Conservation (phyloP, 2,113 vertebrate species). For the Paraplagusia blochii region DNA sequence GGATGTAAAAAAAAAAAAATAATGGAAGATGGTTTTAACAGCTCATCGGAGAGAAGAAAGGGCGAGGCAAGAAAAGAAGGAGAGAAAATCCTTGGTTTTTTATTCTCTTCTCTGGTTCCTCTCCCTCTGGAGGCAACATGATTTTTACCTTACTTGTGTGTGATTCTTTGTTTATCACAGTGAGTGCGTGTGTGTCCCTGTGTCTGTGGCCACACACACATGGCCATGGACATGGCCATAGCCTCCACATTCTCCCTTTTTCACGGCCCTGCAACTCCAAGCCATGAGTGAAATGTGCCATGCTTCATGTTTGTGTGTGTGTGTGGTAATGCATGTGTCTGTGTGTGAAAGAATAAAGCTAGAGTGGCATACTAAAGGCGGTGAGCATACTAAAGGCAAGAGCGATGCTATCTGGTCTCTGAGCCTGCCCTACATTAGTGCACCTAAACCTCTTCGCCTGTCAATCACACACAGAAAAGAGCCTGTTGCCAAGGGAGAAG, state of each 20-base stretch:
- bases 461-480: constrained; percentile 62
- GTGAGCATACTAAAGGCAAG: too few relatives aligned
- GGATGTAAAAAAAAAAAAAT: constrained; percentile 33
- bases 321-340: constrained; percentile 18
- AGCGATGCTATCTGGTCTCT: constrained; percentile 75
- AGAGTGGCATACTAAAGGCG: constrained; percentile 69
- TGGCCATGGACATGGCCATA: constrained; percentile 35
- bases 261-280: constrained; percentile 64
- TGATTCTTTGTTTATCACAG: constrained; percentile 23
- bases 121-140: constrained; percentile 45
- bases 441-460: constrained; percentile 69
- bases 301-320: constrained; percentile 26
- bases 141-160: constrained; percentile 44
- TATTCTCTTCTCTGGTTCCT: constrained; percentile 39
- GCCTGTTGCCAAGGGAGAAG: constrained; percentile 60
- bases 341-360: constrained; percentile 50
- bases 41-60: constrained; percentile 3
- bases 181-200: constrained; percentile 18
- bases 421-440: constrained; percentile 73
- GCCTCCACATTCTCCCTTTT: constrained; percentile 50
- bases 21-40: constrained; percentile 16
- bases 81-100: constrained; percentile 38
- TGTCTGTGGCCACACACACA: constrained; percentile 33
- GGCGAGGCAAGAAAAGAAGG: constrained; percentile 5
- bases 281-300: constrained; percentile 72